Base-by-base conservation (phyloP, 37 sponge, comb jelly and placozoan genomes). In the Bolinopsis microptera region DNA sequence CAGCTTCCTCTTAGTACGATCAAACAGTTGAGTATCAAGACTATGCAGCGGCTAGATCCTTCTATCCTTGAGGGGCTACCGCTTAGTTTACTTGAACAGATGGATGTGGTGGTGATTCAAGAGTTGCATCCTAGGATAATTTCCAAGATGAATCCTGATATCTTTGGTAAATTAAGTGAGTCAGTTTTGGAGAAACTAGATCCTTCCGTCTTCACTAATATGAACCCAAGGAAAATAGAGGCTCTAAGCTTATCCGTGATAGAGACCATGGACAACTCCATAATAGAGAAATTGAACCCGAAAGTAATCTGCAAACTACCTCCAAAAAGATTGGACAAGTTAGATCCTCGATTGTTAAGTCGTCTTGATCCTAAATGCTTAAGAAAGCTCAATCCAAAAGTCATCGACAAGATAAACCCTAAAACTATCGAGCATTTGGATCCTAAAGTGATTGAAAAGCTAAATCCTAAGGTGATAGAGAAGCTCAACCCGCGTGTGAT, bases 121-220 rank as follows among this genome's bases (percentile, higher is more conserved):
- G 36, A 86, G 40, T 26, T 86, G 3, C 3, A 39, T 86, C 90
- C 90, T 8, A n/a, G 0, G 32, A n/a, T 86, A n/a, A 86, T 86
- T 5, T 86, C 90, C 24, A 86, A 86, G 31, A 39, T 86, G 61
- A 28, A 86, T 27, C 90, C 90, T 24, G 90, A 86, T 1, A 86
- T 39, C 40, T 36, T 86, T 1, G 5, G 36, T 13, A 86, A 86
- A 41, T 30, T 86, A 27, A 86, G 90, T 86, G 61, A 34, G 25
- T 0, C 41, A n/a, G 90, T 86, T 0, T 41, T 86, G 26, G 38
- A 41, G 61, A 86, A 41, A 27, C 61, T 86, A 9, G 61, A 86
- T 3, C 90, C 90, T 30, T 25, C 24, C 1, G 90, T 86, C 48
- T 34, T 86, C 39, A 8, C 34, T 24, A 35, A 33, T 2, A 28